phyloP scores from a whole-genome alignment of 2,113 vertebrate genomes.

The Gopherus evgoodei region DNA sequence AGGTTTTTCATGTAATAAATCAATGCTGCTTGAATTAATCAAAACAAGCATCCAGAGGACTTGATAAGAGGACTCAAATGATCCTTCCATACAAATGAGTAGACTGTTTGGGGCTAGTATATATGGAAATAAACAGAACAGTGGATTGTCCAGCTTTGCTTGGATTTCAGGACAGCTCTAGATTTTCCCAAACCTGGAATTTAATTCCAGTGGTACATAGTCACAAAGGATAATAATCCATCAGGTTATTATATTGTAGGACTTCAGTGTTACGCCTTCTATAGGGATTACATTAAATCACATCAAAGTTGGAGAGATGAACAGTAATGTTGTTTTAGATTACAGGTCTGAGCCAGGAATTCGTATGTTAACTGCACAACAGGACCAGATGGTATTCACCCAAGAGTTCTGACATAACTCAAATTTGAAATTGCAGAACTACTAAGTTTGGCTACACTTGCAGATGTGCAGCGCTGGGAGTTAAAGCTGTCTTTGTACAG shows the following conservation, averaged over 20 bases:
- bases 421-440: no score
- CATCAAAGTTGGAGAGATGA: no score
- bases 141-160: not conserved
- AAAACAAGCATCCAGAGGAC: not conserved
- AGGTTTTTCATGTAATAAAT: not conserved
- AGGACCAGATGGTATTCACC: no score
- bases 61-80: not conserved
- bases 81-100: not conserved
- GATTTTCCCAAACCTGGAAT: not conserved
- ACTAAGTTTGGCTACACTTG: no score
- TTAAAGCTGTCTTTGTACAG: no score
- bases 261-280: no score
- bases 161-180: not conserved
- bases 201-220: not conserved
- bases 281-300: no score
- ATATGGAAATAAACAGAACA: not conserved
- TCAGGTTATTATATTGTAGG: not conserved
- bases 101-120: not conserved
- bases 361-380: no score
- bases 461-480: no score
- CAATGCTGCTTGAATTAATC: not conserved
- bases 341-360: no score
- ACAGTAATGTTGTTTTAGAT: no score
- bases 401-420: no score
- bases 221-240: not conserved